Evolutionary conservation across 2,888 invertebrate genomes (phyloP), one percentile per base, ranked within the genome.

Genomic region (Synanthedon vespiformis): DNA sequence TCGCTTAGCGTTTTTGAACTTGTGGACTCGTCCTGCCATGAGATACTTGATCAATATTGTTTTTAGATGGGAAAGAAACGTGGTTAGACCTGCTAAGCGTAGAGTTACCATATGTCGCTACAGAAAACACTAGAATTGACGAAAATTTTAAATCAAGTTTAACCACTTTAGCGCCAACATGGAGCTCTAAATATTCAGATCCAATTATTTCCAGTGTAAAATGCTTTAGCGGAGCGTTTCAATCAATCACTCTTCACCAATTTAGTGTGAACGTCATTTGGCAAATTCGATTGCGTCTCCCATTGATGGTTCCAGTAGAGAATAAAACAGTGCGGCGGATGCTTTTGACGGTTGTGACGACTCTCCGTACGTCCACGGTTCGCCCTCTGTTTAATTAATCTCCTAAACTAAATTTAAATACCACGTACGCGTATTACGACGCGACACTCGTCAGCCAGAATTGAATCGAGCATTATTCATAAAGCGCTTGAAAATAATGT

Each of bases 191-290:
- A 78, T 74, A 77, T 77, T 74, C 71, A 64, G 67, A 75, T 77
- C 74, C 69, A 72, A 80, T 80, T 78, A 80, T 77, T 68, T 65
- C 63, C 64, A 57, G 61, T 66, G 69, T 73, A 73, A 77, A 79
- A 78, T 73, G 68, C 71, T 77, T 77, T 73, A 67, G 64, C 59
- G 67, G 64, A 72, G 63, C 74, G 66, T 74, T 80, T 74, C 77
- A 77, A 83, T 82, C 81, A 82, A 81, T 83, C 81, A 81, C 77
- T 79, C 74, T 76, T 75, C 71, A 77, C 70, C 77, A 82, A 80
- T 83, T 81, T 77, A 76, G 78, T 72, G 70, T 76, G 77, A 78
- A 70, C 77, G 76, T 82, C 77, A 80, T 82, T 84, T 83, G 74
- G 77, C 74, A 77, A 80, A 81, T 79, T 81, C 75, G 79, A 85